Conservation (phyloP, 2,797 vertebrate genomes). For the Catostomus latipinnis region DNA sequence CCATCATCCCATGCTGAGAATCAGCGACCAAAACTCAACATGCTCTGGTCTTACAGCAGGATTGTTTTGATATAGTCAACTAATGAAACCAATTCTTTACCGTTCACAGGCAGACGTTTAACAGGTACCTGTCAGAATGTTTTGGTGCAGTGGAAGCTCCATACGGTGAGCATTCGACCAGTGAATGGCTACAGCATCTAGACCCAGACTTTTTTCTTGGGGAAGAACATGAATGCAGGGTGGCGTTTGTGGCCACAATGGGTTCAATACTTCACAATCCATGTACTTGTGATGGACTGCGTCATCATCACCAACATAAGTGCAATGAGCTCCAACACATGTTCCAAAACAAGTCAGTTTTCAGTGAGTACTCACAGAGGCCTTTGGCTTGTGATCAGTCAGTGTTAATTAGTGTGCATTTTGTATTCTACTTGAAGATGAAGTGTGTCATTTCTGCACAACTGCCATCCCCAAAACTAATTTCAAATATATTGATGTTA, state of each 20-base stretch:
- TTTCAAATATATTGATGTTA: no score
- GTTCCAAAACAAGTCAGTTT: slow-evolving; percentile 84
- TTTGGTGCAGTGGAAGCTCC: slow-evolving; percentile 72
- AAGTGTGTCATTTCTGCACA: no score
- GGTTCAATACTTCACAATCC: slow-evolving; percentile 81
- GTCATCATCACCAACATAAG: slow-evolving; percentile 63
- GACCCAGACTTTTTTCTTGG: slow-evolving; percentile 76
- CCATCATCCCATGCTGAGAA: background rate
- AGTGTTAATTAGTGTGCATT: background rate
- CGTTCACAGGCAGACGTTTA: slow-evolving; percentile 76
- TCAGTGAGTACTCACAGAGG: slow-evolving; percentile 74
- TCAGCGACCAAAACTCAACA: background rate
- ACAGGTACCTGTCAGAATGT: slow-evolving; percentile 79
- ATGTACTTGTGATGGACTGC: slow-evolving; percentile 79
- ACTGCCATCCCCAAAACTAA: no score
- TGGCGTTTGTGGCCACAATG: slow-evolving; percentile 80
- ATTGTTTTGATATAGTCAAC: background rate
- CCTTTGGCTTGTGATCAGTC: background rate
- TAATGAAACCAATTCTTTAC: slow-evolving; percentile 28
- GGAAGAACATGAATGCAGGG: slow-evolving; percentile 78
- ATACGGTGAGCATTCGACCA: slow-evolving; percentile 70
- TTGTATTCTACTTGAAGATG: background rate
- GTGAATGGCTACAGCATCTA: slow-evolving; percentile 79
- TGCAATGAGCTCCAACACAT: slow-evolving; percentile 81
- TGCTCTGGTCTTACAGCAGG: background rate